These are phyloP conservation scores for Okamejei kenojei DNA, from an alignment of 2,797 vertebrate species.

Conservation along the genomic window DNA sequence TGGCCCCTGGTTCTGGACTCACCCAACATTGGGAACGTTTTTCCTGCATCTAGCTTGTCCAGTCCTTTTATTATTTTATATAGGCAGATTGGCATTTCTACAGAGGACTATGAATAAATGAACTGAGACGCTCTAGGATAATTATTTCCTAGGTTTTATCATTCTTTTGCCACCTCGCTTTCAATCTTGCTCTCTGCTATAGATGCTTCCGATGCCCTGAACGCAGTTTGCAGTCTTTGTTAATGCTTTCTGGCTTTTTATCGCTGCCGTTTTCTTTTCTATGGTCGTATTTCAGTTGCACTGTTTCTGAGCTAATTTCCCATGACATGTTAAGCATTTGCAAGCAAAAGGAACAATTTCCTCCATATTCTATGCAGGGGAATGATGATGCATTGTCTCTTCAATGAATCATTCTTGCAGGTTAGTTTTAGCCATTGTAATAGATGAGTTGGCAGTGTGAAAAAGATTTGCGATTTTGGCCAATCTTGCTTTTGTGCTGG, in stretches of 20 bases:
- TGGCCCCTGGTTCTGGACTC: no score
- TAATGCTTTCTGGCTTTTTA: not conserved
- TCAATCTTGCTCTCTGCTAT: not conserved
- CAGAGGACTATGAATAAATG: not conserved
- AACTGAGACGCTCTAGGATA: not conserved
- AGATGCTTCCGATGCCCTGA: not conserved
- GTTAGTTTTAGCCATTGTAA: not conserved
- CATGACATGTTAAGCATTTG: not conserved
- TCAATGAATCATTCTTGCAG: not conserved
- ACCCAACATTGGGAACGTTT: no score
- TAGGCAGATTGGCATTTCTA: not conserved
- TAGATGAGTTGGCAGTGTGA: not conserved
- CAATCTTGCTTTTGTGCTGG: not conserved
- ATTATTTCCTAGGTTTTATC: not conserved
- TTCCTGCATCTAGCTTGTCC: no score
- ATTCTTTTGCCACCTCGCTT: not conserved
- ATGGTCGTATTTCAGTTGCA: not conserved
- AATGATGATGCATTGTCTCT: not conserved
- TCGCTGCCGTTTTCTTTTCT: not conserved
- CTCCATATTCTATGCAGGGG: not conserved
- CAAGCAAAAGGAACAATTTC: not conserved
- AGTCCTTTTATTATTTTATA: no score
- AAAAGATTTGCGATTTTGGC: not conserved
- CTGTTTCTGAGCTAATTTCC: not conserved
- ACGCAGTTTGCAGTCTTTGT: not conserved